Percentiles rank a stretch among this genome's conserved stretches.
Evolutionary conservation across 2,113 vertebrate species (phyloP).

Genomic region (Trogon surrucura): DNA sequence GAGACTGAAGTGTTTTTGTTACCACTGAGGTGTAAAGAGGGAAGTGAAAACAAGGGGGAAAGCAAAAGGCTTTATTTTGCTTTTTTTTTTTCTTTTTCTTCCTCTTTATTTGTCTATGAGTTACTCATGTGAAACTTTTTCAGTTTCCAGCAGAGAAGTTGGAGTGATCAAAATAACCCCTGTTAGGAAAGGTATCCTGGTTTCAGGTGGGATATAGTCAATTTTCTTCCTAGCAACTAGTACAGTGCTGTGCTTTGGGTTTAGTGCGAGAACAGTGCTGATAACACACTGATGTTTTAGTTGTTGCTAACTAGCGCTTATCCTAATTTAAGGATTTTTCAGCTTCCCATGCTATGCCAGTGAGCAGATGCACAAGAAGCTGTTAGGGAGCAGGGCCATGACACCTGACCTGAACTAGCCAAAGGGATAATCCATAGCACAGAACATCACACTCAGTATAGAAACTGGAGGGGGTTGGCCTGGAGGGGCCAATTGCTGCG

Average conservation of each 20-base stretch:
- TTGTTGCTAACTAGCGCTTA: no score
- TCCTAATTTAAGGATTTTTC: no score
- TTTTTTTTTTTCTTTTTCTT: neutral
- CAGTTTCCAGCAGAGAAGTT: neutral
- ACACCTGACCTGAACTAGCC: no score
- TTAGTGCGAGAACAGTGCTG: no score
- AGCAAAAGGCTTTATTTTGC: neutral
- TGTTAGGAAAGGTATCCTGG: neutral
- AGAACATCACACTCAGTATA: no score
- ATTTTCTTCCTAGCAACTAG: neutral
- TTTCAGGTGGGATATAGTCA: neutral
- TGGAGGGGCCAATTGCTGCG: no score
- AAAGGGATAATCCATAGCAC: no score
- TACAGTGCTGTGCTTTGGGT: neutral
- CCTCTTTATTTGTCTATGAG: neutral
- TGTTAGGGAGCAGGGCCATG: no score
- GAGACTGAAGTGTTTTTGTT: neutral
- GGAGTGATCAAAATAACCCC: neutral
- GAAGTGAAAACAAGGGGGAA: conserved; percentile 9
- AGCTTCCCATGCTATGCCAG: no score
- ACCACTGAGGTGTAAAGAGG: neutral
- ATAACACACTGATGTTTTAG: no score
- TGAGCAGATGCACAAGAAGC: no score
- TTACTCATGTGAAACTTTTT: neutral
- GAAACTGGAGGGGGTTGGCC: no score